A percentile compares a stretch with the other conserved stretches of the same genome.
phyloP scores from a whole-genome alignment of 2,797 vertebrate species.

The Hippoglossus hippoglossus region DNA sequence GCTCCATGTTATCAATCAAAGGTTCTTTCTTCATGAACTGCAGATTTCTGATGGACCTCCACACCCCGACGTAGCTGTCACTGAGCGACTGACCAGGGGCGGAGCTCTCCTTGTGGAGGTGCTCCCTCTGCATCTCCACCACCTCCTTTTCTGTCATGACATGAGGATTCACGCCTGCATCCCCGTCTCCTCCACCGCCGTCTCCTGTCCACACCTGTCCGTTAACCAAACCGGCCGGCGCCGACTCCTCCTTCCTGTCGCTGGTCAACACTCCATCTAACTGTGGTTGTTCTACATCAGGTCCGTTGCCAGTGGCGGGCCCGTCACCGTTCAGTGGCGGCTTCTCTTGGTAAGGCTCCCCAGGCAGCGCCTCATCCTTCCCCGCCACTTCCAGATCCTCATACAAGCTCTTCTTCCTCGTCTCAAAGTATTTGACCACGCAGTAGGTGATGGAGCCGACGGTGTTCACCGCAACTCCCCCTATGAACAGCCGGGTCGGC shows the following conservation, averaged over 20 bases:
- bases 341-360: conserved; percentile 70
- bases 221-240: neutral
- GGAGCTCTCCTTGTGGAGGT: conserved; percentile 53
- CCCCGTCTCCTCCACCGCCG: neutral
- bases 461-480: conserved; percentile 96
- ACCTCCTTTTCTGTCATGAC: conserved; percentile 67
- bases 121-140: conserved; percentile 70
- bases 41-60: conserved; percentile 90
- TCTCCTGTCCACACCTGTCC: conserved; percentile 40
- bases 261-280: conserved; percentile 46
- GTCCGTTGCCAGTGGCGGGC: neutral
- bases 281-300: conserved; percentile 13
- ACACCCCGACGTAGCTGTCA: conserved; percentile 90
- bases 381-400: conserved; percentile 90
- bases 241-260: neutral
- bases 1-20: conserved; percentile 93
- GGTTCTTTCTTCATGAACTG: conserved; percentile 92
- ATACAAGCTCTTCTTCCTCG: conserved; percentile 89
- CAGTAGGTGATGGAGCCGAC: conserved; percentile 96
- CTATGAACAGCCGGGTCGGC: conserved; percentile 93
- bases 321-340: conserved; percentile 21
- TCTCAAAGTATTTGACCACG: conserved; percentile 92
- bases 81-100: conserved; percentile 70
- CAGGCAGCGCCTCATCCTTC: conserved; percentile 72
- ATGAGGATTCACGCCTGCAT: neutral